phyloP scores from a whole-genome alignment of 1,140 invertebrate species.

The Hyles euphorbiae region DNA sequence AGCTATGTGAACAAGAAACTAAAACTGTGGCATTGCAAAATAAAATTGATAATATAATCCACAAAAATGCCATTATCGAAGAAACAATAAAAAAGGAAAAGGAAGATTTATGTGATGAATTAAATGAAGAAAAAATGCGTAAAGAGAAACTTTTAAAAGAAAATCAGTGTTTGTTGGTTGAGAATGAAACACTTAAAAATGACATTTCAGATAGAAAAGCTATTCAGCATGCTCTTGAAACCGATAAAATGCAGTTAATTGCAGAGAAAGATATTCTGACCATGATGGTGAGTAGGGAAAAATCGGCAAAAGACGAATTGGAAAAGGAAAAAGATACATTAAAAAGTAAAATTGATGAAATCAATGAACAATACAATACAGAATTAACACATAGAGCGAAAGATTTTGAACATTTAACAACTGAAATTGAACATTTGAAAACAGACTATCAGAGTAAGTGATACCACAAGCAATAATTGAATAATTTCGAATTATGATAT shows the following conservation, averaged over 20 bases:
- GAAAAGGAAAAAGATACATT: slow-evolving; percentile 20
- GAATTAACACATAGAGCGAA: slow-evolving; percentile 24
- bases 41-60: slow-evolving; percentile 7
- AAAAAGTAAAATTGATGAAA: slow-evolving; percentile 17
- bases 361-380: slow-evolving; percentile 16
- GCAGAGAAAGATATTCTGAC: slow-evolving; percentile 28
- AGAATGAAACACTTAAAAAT: not conserved
- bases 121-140: too few relatives aligned
- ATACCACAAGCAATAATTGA: not conserved
- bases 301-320: slow-evolving; percentile 20
- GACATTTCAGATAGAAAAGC: slow-evolving; percentile 10
- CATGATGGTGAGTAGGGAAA: slow-evolving; percentile 19
- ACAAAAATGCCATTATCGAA: too few relatives aligned
- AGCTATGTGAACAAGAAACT: slow-evolving; percentile 17
- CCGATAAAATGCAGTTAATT: slow-evolving; percentile 24
- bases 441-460: slow-evolving; percentile 34
- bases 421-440: slow-evolving; percentile 25
- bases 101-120: too few relatives aligned
- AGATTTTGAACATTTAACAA: slow-evolving; percentile 23
- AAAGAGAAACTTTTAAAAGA: too few relatives aligned
- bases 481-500: not conserved
- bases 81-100: too few relatives aligned
- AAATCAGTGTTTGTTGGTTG: too few relatives aligned
- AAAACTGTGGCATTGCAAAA: slow-evolving; percentile 9
- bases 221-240: slow-evolving; percentile 12